phyloP scores from a whole-genome alignment of 2,888 invertebrate genomes.

The Nephrocerus scutellatus region DNA sequence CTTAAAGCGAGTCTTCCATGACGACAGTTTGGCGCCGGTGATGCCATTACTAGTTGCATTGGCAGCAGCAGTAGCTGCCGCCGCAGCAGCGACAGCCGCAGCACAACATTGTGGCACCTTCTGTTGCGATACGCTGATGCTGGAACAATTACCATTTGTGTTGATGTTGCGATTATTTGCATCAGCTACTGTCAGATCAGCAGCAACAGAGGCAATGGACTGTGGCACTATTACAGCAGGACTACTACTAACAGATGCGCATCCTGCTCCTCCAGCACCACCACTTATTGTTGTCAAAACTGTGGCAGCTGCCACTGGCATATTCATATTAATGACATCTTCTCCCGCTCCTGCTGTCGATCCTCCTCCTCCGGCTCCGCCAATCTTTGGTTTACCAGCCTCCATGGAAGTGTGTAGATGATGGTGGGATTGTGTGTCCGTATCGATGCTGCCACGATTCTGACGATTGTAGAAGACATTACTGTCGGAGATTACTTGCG shows the following conservation, averaged over 20 bases:
- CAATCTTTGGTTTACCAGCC: slow-evolving; percentile 23
- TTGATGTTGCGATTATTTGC: slow-evolving; percentile 18
- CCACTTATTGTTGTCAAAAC: no score
- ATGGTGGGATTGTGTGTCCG: slow-evolving; percentile 24
- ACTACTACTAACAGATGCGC: no score
- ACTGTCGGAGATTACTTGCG: slow-evolving; percentile 47
- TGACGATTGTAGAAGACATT: slow-evolving; percentile 47
- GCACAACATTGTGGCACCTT: slow-evolving; percentile 23
- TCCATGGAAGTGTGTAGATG: slow-evolving; percentile 18
- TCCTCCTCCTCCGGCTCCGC: slow-evolving; percentile 19
- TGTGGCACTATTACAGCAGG: slow-evolving; percentile 2
- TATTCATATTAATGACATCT: slow-evolving; percentile 27
- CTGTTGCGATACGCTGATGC: slow-evolving; percentile 18
- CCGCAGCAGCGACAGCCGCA: slow-evolving; percentile 23
- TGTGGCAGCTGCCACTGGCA: slow-evolving; percentile 15
- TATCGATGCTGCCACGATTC: slow-evolving; percentile 37
- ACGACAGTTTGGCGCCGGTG: slow-evolving; percentile 20
- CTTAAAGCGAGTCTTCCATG: slow-evolving; percentile 45
- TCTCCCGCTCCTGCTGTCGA: slow-evolving; percentile 23
- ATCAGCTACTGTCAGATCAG: slow-evolving; percentile 7
- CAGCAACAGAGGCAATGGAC: slow-evolving; percentile 20
- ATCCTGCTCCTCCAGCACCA: neutral
- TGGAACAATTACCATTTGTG: neutral
- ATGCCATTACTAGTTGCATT: neutral
- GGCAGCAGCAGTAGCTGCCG: slow-evolving; percentile 17